A percentile compares a stretch with the other conserved stretches of the same genome.
These are phyloP conservation scores for Lithobius niger DNA, from an alignment of 1,140 invertebrate genomes.

Conservation along the genomic window DNA sequence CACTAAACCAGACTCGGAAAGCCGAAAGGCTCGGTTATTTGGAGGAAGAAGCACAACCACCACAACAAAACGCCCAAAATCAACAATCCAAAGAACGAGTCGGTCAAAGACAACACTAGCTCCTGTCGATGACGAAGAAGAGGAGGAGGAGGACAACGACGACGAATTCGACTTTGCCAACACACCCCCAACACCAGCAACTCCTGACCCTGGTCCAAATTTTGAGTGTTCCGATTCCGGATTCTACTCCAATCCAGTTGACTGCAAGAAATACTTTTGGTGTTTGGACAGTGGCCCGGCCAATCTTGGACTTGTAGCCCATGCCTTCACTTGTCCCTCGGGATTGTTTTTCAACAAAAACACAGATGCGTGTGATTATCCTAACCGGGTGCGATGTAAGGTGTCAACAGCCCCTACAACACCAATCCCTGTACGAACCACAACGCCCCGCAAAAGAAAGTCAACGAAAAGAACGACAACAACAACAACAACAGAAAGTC, in stretches of 20 bases:
- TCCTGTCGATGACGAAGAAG: neutral
- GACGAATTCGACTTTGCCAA: constrained; percentile 28
- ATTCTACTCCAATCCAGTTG: constrained; percentile 80
- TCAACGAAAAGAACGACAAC: constrained; percentile 38
- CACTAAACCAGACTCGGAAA: too few relatives aligned
- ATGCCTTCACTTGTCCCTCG: constrained; percentile 85
- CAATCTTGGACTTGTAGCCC: constrained; percentile 74
- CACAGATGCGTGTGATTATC: constrained; percentile 82
- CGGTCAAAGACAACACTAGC: neutral
- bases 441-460: constrained; percentile 36
- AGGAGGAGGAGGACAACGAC: neutral
- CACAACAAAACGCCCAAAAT: too few relatives aligned
- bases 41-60: too few relatives aligned
- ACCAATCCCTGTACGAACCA: constrained; percentile 36
- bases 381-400: constrained; percentile 65
- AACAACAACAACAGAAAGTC: constrained; percentile 22
- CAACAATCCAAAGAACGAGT: too few relatives aligned
- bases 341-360: constrained; percentile 80
- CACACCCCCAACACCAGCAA: constrained; percentile 74
- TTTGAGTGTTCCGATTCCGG: constrained; percentile 89
- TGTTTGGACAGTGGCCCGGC: constrained; percentile 78
- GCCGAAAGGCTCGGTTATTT: too few relatives aligned
- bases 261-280: constrained; percentile 93
- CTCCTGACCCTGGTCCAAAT: constrained; percentile 71
- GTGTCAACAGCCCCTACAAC: constrained; percentile 33